A percentile compares a stretch with the other conserved stretches of the same genome.
phyloP scores from a whole-genome alignment of 1,140 invertebrate genomes.

The Aethina tumida region DNA sequence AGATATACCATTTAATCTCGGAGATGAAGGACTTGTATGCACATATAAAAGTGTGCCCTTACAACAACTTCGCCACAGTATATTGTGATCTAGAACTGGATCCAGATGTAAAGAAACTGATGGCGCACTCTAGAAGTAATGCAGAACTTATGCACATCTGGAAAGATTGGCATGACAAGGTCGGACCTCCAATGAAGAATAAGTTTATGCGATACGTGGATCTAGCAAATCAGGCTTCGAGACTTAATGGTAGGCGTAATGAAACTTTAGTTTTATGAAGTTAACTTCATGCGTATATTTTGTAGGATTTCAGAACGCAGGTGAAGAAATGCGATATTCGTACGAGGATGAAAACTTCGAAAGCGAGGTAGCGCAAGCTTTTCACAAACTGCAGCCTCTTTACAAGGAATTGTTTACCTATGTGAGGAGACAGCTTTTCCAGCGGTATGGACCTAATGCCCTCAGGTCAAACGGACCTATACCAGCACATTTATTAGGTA shows the following conservation, averaged over 20 bases:
- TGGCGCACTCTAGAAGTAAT: constrained; percentile 61
- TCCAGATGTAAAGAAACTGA: constrained; percentile 46
- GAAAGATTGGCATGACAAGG: constrained; percentile 67
- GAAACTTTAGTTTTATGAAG: constrained; percentile 3
- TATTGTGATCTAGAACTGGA: constrained; percentile 61
- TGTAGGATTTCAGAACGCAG: constrained; percentile 63
- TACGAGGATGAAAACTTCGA: constrained; percentile 64
- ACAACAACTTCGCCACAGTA: constrained; percentile 37
- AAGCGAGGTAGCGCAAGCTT: constrained; percentile 57
- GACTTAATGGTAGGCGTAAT: constrained; percentile 52
- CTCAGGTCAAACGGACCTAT: constrained; percentile 62
- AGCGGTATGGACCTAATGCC: constrained; percentile 53
- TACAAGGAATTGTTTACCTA: constrained; percentile 83
- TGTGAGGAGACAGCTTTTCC: constrained; percentile 59
- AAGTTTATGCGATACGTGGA: constrained; percentile 69
- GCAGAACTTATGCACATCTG: constrained; percentile 65
- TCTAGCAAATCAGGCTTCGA: constrained; percentile 69
- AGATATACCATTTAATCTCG: constrained; percentile 62
- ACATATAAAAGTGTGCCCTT: constrained; percentile 61
- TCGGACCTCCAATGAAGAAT: constrained; percentile 63
- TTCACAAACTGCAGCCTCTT: constrained; percentile 62
- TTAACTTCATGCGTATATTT: constrained; percentile 4
- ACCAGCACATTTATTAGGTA: constrained; percentile 67
- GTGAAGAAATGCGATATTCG: constrained; percentile 59
- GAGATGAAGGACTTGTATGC: constrained; percentile 75